Conservation (phyloP, 1,140 invertebrate species). For the Macrosteles quadrilineatus region DNA sequence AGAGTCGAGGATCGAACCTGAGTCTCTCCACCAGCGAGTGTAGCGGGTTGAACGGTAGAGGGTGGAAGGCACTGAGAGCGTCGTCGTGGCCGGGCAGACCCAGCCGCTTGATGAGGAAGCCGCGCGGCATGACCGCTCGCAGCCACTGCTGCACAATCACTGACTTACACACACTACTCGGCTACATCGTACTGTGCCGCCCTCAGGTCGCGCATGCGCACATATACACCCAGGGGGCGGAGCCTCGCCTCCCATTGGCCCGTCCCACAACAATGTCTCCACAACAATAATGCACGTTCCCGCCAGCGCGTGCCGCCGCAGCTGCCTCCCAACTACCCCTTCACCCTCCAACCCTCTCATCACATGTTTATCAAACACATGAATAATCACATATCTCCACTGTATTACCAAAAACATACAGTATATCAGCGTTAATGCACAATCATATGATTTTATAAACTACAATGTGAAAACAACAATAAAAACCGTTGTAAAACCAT, state of each 20-base stretch:
- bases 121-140: constrained; percentile 24
- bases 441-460: no score
- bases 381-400: no score
- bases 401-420: no score
- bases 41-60: constrained; percentile 18
- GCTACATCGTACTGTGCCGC: no score
- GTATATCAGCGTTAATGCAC: no score
- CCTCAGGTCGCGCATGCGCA: background rate
- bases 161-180: background rate
- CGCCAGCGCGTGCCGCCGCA: background rate
- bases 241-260: background rate
- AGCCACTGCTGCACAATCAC: constrained; percentile 21
- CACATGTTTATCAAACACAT: no score
- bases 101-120: constrained; percentile 25
- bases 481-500: no score
- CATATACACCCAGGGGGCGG: background rate
- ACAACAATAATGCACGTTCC: background rate
- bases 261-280: background rate
- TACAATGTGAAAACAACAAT: no score
- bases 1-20: constrained; percentile 23
- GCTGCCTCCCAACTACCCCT: background rate
- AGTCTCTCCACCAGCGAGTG: constrained; percentile 20
- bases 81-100: background rate
- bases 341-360: background rate
- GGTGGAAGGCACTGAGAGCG: constrained; percentile 13